Base-by-base conservation (phyloP, 1,140 invertebrate genomes). In the Aphelenchoides besseyi region DNA sequence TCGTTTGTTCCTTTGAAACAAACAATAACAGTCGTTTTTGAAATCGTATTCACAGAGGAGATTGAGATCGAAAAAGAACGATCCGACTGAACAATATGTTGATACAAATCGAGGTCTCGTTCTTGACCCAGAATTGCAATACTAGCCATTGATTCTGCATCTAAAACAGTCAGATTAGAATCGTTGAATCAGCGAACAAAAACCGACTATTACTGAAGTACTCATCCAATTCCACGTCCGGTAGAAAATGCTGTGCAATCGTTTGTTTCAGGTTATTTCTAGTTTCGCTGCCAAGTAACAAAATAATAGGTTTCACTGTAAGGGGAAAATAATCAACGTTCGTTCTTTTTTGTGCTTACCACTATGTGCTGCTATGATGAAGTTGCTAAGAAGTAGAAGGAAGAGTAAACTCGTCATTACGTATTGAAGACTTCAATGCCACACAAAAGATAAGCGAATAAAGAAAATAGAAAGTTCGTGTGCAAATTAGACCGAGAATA, bases 1-100 rank as follows among this genome's bases (percentile, higher is more conserved):
- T 70, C 57, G 32, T 70, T 52, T 9, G 61, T 35, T 2, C 69
- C 69, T 36, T 70, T 70, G 26, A 64, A 30, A 69, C 18, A 59
- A 59, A 59, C 55, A 33, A 18, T 59, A 28, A 18, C 18, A 33
- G 32, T 8, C 55, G 55, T 18, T 8, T 28, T 29, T 33, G 55
- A 59, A 33, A 59, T 59, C 55, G 55, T 29, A 59, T 59, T 5
- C 5, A 59, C 5, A n/a, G n/a, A n/a, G n/a, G n/a, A n/a, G n/a
- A n/a, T n/a, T n/a, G n/a, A n/a, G 55, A 59, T 8, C 12, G 55
- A 33, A 59, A 23, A 59, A 33, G 23, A 59, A 33, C 23, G 55
- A 59, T 12, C n/a, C 55, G 16, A 28, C 18, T 33, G 55, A n/a
- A n/a, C n/a, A n/a, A n/a, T n/a, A n/a, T n/a, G n/a, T n/a, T n/a